Base-by-base conservation (phyloP, 1,140 invertebrate species). In the Zaprionus davidi region DNA sequence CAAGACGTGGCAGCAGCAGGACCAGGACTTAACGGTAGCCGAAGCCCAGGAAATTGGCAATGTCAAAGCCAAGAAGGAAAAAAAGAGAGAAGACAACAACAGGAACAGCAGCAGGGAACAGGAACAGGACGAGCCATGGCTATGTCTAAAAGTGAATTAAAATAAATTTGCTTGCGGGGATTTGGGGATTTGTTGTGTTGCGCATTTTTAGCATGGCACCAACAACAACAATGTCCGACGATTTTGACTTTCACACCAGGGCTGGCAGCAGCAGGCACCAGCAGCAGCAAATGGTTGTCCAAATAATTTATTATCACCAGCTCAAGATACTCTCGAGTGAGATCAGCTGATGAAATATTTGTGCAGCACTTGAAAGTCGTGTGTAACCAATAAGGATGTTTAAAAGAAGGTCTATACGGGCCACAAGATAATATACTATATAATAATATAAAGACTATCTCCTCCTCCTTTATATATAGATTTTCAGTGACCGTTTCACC, bases 151-250 rank as follows among this genome's bases (percentile, higher is more conserved):
- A 90, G 85, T 88, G 85, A 90, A 90, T 90, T 90, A 90, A 90
- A 90, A 90, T 90, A 90, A 90, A 90, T 90, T 88, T 88, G 85
- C 85, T 88, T 67, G 85, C 85, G 85, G 85, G 85, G 85, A 90
- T 88, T 88, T 88, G 58, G 85, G 85, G 85, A 88, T 88, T 88
- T 88, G 85, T 90, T 90, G 85, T 81, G 81, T 79, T 79, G 81
- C 85, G 85, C 85, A 88, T 90, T 90, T 88, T 88, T 82, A 85
- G 85, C 79, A 90, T 77, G 63, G 17, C 64, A 59, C 68, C 73
- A 34, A 34, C 73, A 34, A 81, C 78, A 74, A 80, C 72, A 81
- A 49, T 73, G 72, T 57, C 81, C 60, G 63, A 76, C 71, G 70
- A 62, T 78, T 66, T 72, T 69, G 46, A 41, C 81, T 59, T 58